These are phyloP conservation scores for Benthosema pterotum DNA, from an alignment of 2,797 vertebrate genomes.

Conservation along the genomic window DNA sequence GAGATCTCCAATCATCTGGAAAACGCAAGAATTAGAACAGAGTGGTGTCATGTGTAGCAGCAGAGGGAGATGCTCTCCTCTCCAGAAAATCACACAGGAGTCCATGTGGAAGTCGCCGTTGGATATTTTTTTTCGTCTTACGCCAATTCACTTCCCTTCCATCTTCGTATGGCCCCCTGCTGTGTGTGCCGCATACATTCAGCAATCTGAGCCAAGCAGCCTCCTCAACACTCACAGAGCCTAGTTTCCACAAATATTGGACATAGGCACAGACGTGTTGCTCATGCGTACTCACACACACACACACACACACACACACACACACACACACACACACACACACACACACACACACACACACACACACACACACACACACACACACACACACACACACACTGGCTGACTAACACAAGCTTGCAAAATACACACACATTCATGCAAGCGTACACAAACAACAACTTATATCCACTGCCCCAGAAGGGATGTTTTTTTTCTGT, in stretches of 20 bases:
- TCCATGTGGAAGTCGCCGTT: not conserved
- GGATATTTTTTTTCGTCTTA: not conserved
- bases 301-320: not conserved
- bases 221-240: conserved; percentile 49
- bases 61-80: not conserved
- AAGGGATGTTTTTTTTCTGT: conserved; percentile 35
- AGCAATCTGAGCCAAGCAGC: conserved; percentile 48
- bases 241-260: conserved; percentile 51
- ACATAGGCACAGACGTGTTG: not conserved
- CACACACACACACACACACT: conserved; percentile 21
- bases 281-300: conserved; percentile 6
- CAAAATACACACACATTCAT: conserved; percentile 7
- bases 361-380: conserved; percentile 22
- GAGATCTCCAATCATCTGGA: too few relatives aligned
- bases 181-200: conserved; percentile 31
- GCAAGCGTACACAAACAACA: conserved; percentile 19
- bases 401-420: conserved; percentile 14
- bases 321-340: not conserved
- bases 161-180: conserved; percentile 32
- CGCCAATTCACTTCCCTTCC: conserved; percentile 16
- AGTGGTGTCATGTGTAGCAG: too few relatives aligned
- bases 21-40: too few relatives aligned
- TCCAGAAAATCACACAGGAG: not conserved
- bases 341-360: conserved; percentile 15
- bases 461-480: conserved; percentile 37